A percentile compares a stretch with the other conserved stretches of the same genome.
These are phyloP conservation scores for Ephestia elutella DNA, from an alignment of 1,140 invertebrate species.

Conservation along the genomic window DNA sequence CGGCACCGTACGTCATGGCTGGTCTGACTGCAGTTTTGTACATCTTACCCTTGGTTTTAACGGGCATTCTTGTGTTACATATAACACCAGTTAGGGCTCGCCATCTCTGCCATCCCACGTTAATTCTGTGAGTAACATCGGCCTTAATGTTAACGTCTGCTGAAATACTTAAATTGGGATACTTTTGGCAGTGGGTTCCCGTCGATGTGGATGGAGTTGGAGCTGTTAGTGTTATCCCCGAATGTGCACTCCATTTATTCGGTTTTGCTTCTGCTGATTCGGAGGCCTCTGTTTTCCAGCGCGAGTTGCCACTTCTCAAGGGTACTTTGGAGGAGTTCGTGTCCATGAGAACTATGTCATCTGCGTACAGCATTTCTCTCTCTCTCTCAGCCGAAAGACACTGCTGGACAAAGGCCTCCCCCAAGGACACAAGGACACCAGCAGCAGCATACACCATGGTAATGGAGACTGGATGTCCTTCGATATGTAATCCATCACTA, in stretches of 20 bases:
- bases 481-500: conserved; percentile 18
- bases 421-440: too few relatives aligned
- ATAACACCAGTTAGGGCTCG: conserved; percentile 14
- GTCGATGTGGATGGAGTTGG: not conserved
- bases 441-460: conserved; percentile 17
- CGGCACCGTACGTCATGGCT: too few relatives aligned
- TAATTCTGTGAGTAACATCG: conserved; percentile 13
- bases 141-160: conserved; percentile 3
- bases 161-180: not conserved
- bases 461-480: not conserved
- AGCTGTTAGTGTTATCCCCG: not conserved
- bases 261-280: conserved; percentile 17
- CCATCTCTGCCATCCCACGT: conserved; percentile 17
- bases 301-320: conserved; percentile 6
- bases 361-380: conserved; percentile 11
- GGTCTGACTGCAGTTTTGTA: too few relatives aligned
- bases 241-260: conserved; percentile 19
- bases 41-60: conserved; percentile 14
- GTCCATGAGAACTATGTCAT: conserved; percentile 14
- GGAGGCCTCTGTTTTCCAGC: conserved; percentile 14
- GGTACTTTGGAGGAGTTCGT: not conserved
- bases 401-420: too few relatives aligned
- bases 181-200: not conserved
- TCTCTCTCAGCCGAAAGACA: too few relatives aligned
- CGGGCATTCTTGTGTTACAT: conserved; percentile 15